Percentiles rank a stretch among this genome's conserved stretches.
These are phyloP conservation scores for Protodeltote pygarga DNA, from an alignment of 2,888 invertebrate genomes.

Conservation along the genomic window DNA sequence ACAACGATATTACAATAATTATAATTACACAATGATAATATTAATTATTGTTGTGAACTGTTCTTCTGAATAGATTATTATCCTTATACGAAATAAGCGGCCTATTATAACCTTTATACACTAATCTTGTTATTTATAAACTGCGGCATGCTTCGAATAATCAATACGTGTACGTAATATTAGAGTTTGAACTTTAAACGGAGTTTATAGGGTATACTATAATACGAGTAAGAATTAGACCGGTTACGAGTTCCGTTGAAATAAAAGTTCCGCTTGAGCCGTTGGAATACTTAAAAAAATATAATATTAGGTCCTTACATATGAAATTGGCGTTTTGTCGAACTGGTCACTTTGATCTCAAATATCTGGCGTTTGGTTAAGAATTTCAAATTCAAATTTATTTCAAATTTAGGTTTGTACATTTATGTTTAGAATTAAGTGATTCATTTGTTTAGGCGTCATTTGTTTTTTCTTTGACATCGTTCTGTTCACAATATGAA, in stretches of 20 bases:
- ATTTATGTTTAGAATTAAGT: too few relatives aligned
- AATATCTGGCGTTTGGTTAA: too few relatives aligned
- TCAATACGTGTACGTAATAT: constrained; percentile 24
- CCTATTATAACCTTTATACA: constrained; percentile 31
- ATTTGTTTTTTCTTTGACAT: too few relatives aligned
- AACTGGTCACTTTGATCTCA: too few relatives aligned
- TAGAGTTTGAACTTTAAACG: constrained; percentile 13
- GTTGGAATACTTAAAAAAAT: constrained; percentile 44
- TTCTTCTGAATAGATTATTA: constrained; percentile 2
- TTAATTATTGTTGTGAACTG: neutral
- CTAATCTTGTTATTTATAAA: constrained; percentile 44
- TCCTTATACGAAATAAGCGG: constrained; percentile 20
- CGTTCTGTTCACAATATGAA: too few relatives aligned
- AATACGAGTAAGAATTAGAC: constrained; percentile 1
- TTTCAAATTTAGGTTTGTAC: too few relatives aligned
- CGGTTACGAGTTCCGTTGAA: constrained; percentile 46
- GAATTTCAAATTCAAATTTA: too few relatives aligned
- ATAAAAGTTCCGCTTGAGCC: constrained; percentile 39
- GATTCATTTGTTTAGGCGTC: too few relatives aligned
- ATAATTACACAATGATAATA: too few relatives aligned
- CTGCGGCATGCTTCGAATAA: constrained; percentile 42
- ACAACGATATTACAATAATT: neutral
- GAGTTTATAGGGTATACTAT: constrained; percentile 17
- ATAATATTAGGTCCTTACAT: constrained; percentile 33
- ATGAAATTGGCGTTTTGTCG: too few relatives aligned